Base-by-base conservation (phyloP, 2,888 invertebrate genomes). In the Drosophila kanekoi region DNA sequence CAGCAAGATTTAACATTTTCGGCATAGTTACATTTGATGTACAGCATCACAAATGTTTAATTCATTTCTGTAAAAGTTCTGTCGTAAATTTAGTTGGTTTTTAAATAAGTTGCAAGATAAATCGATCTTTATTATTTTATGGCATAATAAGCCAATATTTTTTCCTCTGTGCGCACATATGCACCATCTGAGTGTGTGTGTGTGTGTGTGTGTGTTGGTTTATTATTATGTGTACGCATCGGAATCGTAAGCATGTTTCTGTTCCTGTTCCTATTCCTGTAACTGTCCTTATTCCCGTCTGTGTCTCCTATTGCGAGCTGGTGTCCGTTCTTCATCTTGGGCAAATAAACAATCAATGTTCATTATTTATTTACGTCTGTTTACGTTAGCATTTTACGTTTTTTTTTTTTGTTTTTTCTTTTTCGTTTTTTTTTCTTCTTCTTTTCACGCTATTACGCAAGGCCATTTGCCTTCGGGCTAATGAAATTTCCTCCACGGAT, bases 321-420 rank as follows among this genome's bases (percentile, higher is more conserved):
- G 32, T 63, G 76, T 64, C 41, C 71, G 64, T 60, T 65, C 73
- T 64, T 71, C 79, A 65, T 74, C 64, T 76, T 77, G 70, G 69
- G 58, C 81, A 88, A 88, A 89, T 87, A 85, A 89, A 81, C 89
- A 85, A 89, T 89, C 87, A 87, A 79, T 79, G 87, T 87, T 85
- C 77, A 87, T 87, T 85, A 85, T 87, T 85, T 85, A 82, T 85
- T 73, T 77, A 85, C 79, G 71, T 85, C 65, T 81, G 85, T 87
- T 85, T 87, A 77, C 77, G 70, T 78, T 72, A 68, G 66, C 64
- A 67, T 76, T 88, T 88, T 77, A 72, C 78, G 87, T 75, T 86
- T 69, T 73, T 57, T 58, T 56, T 47, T 52, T 52, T 33, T n/a
- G n/a, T n/a, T 37, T 44, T 8, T 23, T 37, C 23, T 37, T 16